These are phyloP conservation scores for Xanthostigma xanthostigma DNA, from an alignment of 2,888 invertebrate genomes.

Conservation along the genomic window DNA sequence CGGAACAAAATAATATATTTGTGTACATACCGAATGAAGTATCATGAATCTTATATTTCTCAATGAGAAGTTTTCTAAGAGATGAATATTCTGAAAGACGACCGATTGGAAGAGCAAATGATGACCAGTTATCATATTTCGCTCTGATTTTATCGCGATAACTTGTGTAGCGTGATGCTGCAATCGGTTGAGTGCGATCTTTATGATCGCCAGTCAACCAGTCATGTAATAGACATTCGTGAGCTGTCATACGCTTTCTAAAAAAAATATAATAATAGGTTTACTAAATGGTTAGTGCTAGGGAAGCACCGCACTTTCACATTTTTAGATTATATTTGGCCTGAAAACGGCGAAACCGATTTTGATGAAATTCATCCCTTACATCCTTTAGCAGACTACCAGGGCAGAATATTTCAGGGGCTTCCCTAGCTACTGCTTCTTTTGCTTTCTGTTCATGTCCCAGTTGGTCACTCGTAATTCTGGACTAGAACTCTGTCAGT, in stretches of 20 bases:
- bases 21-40: slow-evolving; percentile 68
- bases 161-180: slow-evolving; percentile 68
- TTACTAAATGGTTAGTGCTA: too few relatives aligned
- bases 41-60: slow-evolving; percentile 94
- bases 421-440: too few relatives aligned
- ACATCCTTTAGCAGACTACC: too few relatives aligned
- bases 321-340: too few relatives aligned
- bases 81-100: slow-evolving; percentile 95
- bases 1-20: neutral
- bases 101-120: slow-evolving; percentile 87
- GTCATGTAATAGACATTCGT: slow-evolving; percentile 88
- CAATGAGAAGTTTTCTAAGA: slow-evolving; percentile 83
- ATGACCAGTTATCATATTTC: slow-evolving; percentile 65
- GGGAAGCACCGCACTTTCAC: too few relatives aligned
- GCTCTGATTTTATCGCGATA: slow-evolving; percentile 78
- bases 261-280: slow-evolving; percentile 13
- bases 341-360: too few relatives aligned
- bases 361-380: too few relatives aligned
- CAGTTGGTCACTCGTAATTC: too few relatives aligned
- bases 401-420: too few relatives aligned
- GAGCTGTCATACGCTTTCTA: slow-evolving; percentile 93
- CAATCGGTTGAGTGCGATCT: slow-evolving; percentile 59
- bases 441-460: too few relatives aligned
- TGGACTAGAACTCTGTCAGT: too few relatives aligned
- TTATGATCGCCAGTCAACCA: slow-evolving; percentile 88